A percentile compares a stretch with the other conserved stretches of the same genome.
phyloP scores from a whole-genome alignment of 2,797 vertebrate genomes.

The Alauda arvensis region DNA sequence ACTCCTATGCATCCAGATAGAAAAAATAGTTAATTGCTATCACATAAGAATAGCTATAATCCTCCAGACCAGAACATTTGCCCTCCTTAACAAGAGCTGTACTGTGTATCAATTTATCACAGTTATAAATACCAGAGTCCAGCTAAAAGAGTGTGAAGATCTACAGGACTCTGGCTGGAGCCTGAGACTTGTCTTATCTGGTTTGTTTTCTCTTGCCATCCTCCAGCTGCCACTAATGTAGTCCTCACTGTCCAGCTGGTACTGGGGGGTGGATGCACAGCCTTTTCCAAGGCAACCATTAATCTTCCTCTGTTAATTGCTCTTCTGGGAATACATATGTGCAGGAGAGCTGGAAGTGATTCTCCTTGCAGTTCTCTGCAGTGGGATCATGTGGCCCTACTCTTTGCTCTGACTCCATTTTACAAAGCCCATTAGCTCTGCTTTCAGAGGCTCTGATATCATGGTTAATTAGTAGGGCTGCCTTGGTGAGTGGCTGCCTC shows the following conservation, averaged over 20 bases:
- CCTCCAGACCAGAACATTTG: background rate
- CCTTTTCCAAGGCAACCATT: conserved; percentile 41
- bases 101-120: conserved; percentile 3
- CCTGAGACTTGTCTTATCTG: conserved; percentile 18
- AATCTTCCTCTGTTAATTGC: conserved; percentile 50
- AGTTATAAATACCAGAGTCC: background rate
- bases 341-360: background rate
- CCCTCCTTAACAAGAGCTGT: background rate
- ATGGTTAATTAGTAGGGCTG: background rate
- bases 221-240: conserved; percentile 54
- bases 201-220: conserved; percentile 35
- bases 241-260: conserved; percentile 46
- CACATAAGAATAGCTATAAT: background rate
- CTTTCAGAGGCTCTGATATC: background rate
- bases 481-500: background rate
- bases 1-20: background rate
- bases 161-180: background rate
- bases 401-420: background rate
- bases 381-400: background rate
- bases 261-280: background rate
- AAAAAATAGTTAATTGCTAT: background rate
- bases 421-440: background rate
- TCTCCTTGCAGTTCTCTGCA: conserved; percentile 12
- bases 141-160: background rate
- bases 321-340: conserved; percentile 4